These are phyloP conservation scores for Lepisosteus oculatus DNA, from an alignment of 2,113 vertebrate species.

Conservation along the genomic window DNA sequence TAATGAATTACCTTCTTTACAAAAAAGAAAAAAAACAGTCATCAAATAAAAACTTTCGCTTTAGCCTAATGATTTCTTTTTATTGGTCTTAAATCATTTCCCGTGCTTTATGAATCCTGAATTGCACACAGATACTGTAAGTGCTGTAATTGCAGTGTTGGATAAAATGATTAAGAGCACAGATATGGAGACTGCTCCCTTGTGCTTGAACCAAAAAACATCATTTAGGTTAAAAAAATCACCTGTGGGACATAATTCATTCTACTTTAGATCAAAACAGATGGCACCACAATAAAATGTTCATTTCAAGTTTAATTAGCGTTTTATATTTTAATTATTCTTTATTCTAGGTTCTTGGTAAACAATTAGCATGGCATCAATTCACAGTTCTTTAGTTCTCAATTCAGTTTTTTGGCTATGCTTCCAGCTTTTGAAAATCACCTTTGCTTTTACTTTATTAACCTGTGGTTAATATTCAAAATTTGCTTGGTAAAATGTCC, in stretches of 20 bases:
- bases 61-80: conserved; percentile 1
- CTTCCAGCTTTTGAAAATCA: too few relatives aligned
- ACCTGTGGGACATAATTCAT: background rate
- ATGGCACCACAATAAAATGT: background rate
- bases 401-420: too few relatives aligned
- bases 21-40: too few relatives aligned
- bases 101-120: background rate
- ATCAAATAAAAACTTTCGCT: background rate
- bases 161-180: background rate
- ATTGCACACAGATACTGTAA: background rate
- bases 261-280: background rate
- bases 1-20: too few relatives aligned
- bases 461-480: too few relatives aligned
- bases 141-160: background rate
- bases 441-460: too few relatives aligned
- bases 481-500: too few relatives aligned
- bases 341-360: too few relatives aligned
- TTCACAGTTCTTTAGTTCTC: too few relatives aligned
- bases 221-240: background rate
- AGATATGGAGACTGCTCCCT: background rate
- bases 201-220: background rate
- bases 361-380: too few relatives aligned
- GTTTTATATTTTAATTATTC: too few relatives aligned
- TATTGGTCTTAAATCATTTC: background rate
- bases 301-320: too few relatives aligned